Conservation (phyloP, 2,888 invertebrate species). For the Atethmia centrago region DNA sequence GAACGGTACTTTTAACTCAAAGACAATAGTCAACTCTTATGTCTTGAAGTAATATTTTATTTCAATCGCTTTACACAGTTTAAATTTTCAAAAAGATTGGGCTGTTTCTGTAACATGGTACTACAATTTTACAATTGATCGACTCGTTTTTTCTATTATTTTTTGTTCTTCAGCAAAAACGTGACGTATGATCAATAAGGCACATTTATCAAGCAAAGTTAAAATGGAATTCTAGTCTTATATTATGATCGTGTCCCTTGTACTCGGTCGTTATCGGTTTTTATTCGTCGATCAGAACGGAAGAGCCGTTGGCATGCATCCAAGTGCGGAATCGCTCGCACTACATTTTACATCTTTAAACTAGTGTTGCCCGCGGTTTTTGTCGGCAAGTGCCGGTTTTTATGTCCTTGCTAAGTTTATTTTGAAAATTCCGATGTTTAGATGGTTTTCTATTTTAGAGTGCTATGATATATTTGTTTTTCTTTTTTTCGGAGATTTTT, state of each 20-base stretch:
- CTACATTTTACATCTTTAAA: slow-evolving; percentile 65
- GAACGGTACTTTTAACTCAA: not conserved
- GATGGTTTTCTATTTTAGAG: slow-evolving; percentile 35
- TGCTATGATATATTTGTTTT: slow-evolving; percentile 12
- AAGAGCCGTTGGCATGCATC: slow-evolving; percentile 69
- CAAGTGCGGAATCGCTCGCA: slow-evolving; percentile 65
- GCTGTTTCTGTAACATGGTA: not conserved
- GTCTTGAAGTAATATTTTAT: not conserved
- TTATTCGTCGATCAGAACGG: slow-evolving; percentile 61
- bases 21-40: not conserved
- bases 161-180: not conserved
- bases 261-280: slow-evolving; percentile 38
- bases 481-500: slow-evolving; percentile 9
- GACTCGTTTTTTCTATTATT: not conserved
- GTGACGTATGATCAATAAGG: not conserved
- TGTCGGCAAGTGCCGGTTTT: slow-evolving; percentile 37
- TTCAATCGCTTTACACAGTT: not conserved
- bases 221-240: slow-evolving; percentile 13
- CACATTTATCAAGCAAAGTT: slow-evolving; percentile 26
- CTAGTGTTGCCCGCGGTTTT: slow-evolving; percentile 59
- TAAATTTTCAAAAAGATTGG: not conserved
- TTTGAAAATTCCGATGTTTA: slow-evolving; percentile 55
- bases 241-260: slow-evolving; percentile 31
- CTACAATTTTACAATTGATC: too few relatives aligned
- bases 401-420: slow-evolving; percentile 58